Conservation (phyloP, 2,888 invertebrate species). For the Hedya salicella region DNA sequence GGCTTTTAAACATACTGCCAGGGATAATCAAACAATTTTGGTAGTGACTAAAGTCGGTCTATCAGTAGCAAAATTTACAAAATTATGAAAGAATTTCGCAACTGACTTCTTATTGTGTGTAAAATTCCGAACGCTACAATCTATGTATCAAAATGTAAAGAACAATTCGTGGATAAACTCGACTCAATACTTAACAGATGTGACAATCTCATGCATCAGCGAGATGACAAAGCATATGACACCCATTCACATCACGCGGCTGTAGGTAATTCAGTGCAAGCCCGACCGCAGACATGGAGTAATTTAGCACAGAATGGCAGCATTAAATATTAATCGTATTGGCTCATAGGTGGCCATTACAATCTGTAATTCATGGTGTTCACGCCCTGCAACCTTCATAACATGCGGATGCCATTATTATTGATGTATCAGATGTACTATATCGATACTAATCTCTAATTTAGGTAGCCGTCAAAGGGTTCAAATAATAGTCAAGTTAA, state of each 20-base stretch:
- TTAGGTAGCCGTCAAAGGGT: no score
- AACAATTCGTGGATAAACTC: background rate
- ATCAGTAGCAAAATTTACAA: no score
- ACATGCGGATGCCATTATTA: constrained; percentile 54
- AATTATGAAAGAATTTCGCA: no score
- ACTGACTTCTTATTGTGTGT: background rate
- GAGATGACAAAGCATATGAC: constrained; percentile 65
- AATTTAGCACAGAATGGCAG: constrained; percentile 75
- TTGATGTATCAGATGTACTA: constrained; percentile 9
- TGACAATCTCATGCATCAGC: constrained; percentile 47
- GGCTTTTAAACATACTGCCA: no score
- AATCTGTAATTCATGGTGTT: constrained; percentile 68
- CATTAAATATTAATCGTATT: constrained; percentile 82
- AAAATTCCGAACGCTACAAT: background rate
- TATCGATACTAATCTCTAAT: background rate
- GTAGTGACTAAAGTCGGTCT: no score
- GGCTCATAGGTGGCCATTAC: constrained; percentile 77
- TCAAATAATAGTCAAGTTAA: no score
- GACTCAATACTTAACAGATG: constrained; percentile 11
- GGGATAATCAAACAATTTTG: no score
- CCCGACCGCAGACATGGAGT: constrained; percentile 74
- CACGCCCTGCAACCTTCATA: constrained; percentile 57
- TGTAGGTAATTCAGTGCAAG: constrained; percentile 72
- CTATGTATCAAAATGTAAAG: background rate
- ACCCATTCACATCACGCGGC: constrained; percentile 63